Base-by-base conservation (phyloP, 2,113 vertebrate genomes). In the Oophaga pumilio region DNA sequence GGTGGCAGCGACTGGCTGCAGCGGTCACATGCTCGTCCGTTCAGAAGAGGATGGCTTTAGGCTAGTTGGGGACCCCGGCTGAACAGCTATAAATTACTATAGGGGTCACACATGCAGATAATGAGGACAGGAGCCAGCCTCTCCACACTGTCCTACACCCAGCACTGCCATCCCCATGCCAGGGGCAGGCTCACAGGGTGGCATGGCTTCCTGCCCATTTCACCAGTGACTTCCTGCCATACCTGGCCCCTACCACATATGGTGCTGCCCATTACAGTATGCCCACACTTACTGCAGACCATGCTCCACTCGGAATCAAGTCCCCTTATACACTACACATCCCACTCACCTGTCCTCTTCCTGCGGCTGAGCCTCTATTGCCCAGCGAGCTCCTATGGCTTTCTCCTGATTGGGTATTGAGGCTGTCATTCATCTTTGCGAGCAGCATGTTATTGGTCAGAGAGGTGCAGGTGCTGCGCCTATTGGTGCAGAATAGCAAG, bases 331-430 rank as follows among this genome's bases (percentile, higher is more conserved):
- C 33, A 5, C 33, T 43, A 43, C 8, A 56, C 50, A 8, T 59
- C 4, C 60, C 56, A 17, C 82, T 84, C 52, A 84, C 82, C 82
- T 84, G 82, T 71, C 10, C 68, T 22, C 66, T 73, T 84, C 66
- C 82, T 84, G 82, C 22, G 26, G 18, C 28, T 17, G 13, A 3
- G 17, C 20, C 56, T 62, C 60, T 22, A 66, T n/a, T 82, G 26
- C 64, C 49, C 24, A 10, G 17, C 18, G 7, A 2, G 57, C 11
- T n/a, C 13, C 49, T 17, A 17, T 18, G n/a, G 14, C 24, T n/a
- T 74, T 8, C 50, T 18, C 57, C 66, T 15, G 52, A 84, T 73
- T 84, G 66, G 82, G 2, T 24, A 43, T 13, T 71, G 24, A n/a
- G 20, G 68, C 20, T 76, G 73, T 53, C 84, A 77, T 1, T 85